Evolutionary conservation across 1,140 invertebrate species (phyloP).

Genomic region (Pseudomyrmex concolor): DNA sequence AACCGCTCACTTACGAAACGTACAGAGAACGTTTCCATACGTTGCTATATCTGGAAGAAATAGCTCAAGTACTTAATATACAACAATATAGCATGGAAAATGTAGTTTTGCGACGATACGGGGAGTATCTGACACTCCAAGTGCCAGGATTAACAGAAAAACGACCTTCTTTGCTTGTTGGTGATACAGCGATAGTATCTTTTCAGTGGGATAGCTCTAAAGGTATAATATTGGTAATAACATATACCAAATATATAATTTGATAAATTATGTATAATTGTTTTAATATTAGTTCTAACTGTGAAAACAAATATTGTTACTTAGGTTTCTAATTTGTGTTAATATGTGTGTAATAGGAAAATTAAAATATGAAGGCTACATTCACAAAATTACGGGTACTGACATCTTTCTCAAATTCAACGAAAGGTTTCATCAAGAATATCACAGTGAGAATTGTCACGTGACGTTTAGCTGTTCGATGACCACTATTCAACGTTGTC

Average conservation of each 20-base stretch:
- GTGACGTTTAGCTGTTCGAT: conserved; percentile 87
- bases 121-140: conserved; percentile 90
- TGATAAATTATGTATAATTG: neutral
- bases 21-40: conserved; percentile 89
- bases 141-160: conserved; percentile 93
- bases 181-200: conserved; percentile 89
- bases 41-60: conserved; percentile 86
- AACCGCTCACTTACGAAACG: conserved; percentile 85
- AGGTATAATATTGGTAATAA: conserved; percentile 66
- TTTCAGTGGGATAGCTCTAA: conserved; percentile 77
- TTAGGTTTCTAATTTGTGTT: conserved; percentile 49
- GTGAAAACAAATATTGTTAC: neutral
- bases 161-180: conserved; percentile 92
- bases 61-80: conserved; percentile 77
- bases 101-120: conserved; percentile 87
- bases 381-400: conserved; percentile 90
- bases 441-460: conserved; percentile 88
- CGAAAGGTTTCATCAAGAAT: conserved; percentile 88
- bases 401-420: conserved; percentile 91
- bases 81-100: conserved; percentile 89
- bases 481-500: conserved; percentile 86
- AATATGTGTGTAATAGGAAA: conserved; percentile 64
- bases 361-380: conserved; percentile 90
- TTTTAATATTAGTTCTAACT: conserved; percentile 31
- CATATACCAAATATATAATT: conserved; percentile 10